Percentiles rank a stretch among this genome's conserved stretches.
phyloP scores from a whole-genome alignment of 2,113 vertebrate genomes.

The Oncorhynchus masou region DNA sequence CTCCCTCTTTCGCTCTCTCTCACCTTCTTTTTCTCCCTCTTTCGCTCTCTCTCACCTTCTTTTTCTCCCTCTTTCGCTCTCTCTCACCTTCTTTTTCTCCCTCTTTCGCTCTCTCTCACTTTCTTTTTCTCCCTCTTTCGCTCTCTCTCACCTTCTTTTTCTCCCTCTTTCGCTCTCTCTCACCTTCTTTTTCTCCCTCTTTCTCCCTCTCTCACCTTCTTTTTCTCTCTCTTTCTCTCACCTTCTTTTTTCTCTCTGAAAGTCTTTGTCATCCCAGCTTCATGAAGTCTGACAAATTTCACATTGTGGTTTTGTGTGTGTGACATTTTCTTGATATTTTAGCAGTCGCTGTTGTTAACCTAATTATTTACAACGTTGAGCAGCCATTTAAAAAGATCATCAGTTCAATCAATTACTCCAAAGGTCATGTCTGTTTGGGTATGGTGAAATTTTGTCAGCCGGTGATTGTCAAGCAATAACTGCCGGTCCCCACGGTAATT shows the following conservation, averaged over 20 bases:
- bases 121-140: background rate
- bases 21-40: background rate
- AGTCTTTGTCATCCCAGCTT: background rate
- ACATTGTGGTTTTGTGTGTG: no score
- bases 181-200: no score
- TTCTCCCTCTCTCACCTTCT: no score
- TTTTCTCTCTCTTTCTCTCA: background rate
- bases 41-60: background rate
- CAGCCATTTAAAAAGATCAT: slow-evolving; percentile 17
- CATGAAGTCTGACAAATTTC: no score
- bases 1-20: no score
- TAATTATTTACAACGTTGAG: background rate
- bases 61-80: background rate
- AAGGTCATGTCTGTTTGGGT: slow-evolving; percentile 28
- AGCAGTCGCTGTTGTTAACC: background rate
- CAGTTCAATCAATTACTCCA: slow-evolving; percentile 19
- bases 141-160: fast-evolving
- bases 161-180: no score
- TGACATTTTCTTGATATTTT: background rate
- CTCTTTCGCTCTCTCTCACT: no score
- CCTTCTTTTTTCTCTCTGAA: background rate
- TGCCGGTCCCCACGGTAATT: no score
- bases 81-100: no score
- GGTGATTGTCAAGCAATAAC: no score
- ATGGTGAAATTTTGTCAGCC: no score